Evolutionary conservation across 92 coral and sea anemone genomes (phyloP), one percentile per base, ranked within the genome.

Genomic region (Epizoanthus stellaris): DNA sequence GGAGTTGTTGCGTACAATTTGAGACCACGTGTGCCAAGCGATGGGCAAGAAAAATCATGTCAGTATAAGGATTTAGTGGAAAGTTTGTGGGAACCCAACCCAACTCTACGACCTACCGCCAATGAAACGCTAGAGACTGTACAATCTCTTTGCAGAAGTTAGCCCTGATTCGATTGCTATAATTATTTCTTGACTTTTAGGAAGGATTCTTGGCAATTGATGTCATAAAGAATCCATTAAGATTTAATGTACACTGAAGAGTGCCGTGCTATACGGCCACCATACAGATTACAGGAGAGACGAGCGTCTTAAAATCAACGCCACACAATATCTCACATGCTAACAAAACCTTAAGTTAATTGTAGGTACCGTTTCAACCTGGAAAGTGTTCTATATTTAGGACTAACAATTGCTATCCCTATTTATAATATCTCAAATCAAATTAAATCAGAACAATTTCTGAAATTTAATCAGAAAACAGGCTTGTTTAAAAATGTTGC

Each of bases 1-100:
- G 98, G 99, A 2, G 99, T 96, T 52, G 99, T 96, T 67, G 98
- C 98, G 74, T 91, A 96, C 71, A 96, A 96, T 49, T 84, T 96
- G 54, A 74, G 99, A 88, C 99, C 99, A 77, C 93, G 89, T 70
- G 98, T 96, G 82, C 99, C 99, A 0, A 71, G 73, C 43, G 88
- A 88, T n/a, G 93, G 88, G 19, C 82, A 89, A 13, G 81, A 86
- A 71, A 76, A 70, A 25, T 86, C 91, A 43, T 63, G 82, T 42
- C 89, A 84, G 60, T 96, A 96, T 86, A 90, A 95, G 61, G 79
- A 91, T 34, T 81, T 96, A 81, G 89, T 95, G 45, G 94, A 95
- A 82, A 87, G 90, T 3, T 85, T 95, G 14, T 96, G 99, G 99
- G 94, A 92, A 76, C 84, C 95, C 7, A 91, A 82, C 83, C 94